Conservation (phyloP, 2,888 invertebrate genomes). For the Coenonympha arcania region DNA sequence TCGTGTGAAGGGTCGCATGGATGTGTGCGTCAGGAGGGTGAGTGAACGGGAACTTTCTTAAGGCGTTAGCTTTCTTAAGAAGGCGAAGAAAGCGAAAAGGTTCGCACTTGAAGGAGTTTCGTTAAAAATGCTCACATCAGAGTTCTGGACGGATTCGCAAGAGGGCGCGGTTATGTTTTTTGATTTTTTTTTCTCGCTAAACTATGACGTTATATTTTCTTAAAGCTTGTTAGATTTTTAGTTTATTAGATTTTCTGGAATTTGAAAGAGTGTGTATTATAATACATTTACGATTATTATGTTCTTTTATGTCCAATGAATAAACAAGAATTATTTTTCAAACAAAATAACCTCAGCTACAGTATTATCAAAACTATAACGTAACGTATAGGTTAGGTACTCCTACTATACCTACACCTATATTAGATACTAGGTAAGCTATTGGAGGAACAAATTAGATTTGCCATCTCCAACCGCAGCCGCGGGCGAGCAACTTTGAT, state of each 20-base stretch:
- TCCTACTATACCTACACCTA: too few species aligned
- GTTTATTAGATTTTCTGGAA: too few species aligned
- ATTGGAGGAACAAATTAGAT: conserved; percentile 11
- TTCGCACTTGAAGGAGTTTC: conserved; percentile 64
- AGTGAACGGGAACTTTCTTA: conserved; percentile 61
- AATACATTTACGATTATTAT: too few species aligned
- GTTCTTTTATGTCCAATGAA: too few species aligned
- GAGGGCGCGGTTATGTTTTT: conserved; percentile 50
- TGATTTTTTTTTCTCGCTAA: conserved; percentile 2
- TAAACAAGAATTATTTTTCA: background rate
- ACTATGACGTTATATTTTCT: too few species aligned
- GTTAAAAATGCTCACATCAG: conserved; percentile 56
- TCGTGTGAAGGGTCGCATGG: conserved; percentile 33
- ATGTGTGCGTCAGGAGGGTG: conserved; percentile 45
- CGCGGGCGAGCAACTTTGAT: conserved; percentile 28
- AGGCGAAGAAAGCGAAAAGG: conserved; percentile 70
- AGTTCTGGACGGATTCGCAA: conserved; percentile 45
- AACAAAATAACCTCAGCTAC: background rate
- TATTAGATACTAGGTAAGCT: background rate
- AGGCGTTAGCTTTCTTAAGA: conserved; percentile 66
- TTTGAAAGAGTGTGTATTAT: too few species aligned
- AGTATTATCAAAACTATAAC: too few species aligned
- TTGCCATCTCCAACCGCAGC: conserved; percentile 34
- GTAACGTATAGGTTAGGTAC: too few species aligned
- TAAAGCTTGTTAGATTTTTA: too few species aligned